phyloP scores from a whole-genome alignment of 2,797 vertebrate genomes.

The Phoeniculus purpureus region DNA sequence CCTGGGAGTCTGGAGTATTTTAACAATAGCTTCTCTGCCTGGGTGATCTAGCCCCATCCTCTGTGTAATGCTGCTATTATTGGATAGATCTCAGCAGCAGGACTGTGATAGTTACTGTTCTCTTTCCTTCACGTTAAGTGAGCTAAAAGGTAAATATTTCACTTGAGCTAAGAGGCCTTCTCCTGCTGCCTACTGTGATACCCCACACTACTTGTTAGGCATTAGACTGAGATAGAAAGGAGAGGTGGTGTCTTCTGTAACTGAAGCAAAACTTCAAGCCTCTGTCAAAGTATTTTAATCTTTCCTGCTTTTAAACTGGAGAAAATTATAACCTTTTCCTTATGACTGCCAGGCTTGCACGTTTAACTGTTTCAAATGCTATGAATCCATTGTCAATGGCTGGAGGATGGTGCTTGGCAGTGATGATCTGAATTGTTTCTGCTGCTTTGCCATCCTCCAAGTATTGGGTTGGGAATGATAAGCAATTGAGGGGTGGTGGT shows the following conservation, averaged over 20 bases:
- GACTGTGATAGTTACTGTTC: background rate
- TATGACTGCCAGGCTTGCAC: background rate
- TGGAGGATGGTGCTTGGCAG: background rate
- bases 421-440: background rate
- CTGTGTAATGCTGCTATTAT: background rate
- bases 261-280: conserved; percentile 1
- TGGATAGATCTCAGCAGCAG: background rate
- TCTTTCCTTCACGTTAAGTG: background rate
- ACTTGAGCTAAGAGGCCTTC: background rate
- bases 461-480: accelerated
- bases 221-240: background rate
- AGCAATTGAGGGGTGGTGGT: background rate
- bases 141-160: background rate
- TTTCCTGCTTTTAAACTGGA: background rate
- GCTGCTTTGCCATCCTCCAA: background rate
- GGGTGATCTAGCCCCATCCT: background rate
- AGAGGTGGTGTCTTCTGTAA: background rate
- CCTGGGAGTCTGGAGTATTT: background rate
- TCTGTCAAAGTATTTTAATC: background rate
- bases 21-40: background rate
- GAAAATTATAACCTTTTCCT: background rate
- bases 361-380: background rate
- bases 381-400: background rate
- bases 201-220: background rate
- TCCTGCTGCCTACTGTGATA: background rate